Evolutionary conservation across 2,888 invertebrate species (phyloP).

Genomic region (Lepidocyrtinus sp.): DNA sequence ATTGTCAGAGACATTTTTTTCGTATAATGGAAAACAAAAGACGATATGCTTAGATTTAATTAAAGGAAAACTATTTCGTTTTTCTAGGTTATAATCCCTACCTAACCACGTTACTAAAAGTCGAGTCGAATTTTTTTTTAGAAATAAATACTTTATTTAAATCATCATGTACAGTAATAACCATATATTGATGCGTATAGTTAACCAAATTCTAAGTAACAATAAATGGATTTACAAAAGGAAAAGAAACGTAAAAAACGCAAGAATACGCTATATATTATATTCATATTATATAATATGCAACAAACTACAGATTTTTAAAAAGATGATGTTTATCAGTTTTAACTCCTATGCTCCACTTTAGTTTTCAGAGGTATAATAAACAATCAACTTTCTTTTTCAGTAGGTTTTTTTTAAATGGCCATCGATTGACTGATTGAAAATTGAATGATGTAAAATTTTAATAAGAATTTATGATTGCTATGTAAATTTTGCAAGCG

Average conservation of each 20-base stretch:
- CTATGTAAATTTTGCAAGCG: not conserved
- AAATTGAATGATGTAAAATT: constrained; percentile 43
- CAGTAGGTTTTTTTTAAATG: constrained; percentile 41
- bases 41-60: not conserved
- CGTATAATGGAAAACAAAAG: constrained; percentile 3
- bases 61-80: no score
- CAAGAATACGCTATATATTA: not conserved
- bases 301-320: constrained; percentile 8
- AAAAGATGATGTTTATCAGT: no score
- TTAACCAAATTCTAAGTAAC: no score
- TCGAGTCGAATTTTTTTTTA: no score
- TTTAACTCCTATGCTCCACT: not conserved
- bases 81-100: no score
- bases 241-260: not conserved
- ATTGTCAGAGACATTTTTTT: no score
- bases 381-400: constrained; percentile 9
- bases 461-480: constrained; percentile 1
- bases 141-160: no score
- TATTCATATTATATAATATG: not conserved
- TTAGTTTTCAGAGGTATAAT: not conserved
- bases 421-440: constrained; percentile 60
- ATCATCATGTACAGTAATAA: no score
- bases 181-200: no score
- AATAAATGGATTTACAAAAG: constrained; percentile 1
- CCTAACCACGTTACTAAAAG: no score